Evolutionary conservation across 37 sponge, comb jelly and placozoan species (phyloP).

Genomic region (Agelas oroides): DNA sequence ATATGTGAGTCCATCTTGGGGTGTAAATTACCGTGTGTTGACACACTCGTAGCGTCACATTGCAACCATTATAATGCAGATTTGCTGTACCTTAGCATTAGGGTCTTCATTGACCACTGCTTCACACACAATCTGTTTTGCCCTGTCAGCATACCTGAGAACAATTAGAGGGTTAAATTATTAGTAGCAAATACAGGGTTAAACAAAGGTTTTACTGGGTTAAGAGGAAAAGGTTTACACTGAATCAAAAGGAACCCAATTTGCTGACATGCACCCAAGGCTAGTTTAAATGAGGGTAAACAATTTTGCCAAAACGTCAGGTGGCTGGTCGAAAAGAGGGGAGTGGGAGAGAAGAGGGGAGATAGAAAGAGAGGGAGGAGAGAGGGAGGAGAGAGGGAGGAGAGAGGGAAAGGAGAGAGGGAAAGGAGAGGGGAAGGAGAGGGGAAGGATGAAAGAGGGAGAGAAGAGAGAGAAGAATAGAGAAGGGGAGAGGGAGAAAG

Average conservation of each 20-base stretch:
- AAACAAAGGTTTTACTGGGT: too few relatives aligned
- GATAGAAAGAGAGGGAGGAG: background rate
- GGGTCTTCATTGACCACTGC: slow-evolving; percentile 98
- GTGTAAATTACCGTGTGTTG: too few relatives aligned
- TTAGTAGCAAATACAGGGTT: too few relatives aligned
- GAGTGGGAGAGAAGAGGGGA: slow-evolving; percentile 2
- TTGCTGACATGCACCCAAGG: too few relatives aligned
- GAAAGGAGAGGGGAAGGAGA: background rate
- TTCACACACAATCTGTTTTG: slow-evolving; percentile 96
- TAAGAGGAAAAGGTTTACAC: too few relatives aligned
- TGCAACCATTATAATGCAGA: too few relatives aligned
- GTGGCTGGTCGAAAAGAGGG: too few relatives aligned
- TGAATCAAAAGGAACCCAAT: too few relatives aligned
- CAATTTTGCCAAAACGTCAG: too few relatives aligned
- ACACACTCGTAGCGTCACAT: too few relatives aligned
- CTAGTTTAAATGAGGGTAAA: too few relatives aligned
- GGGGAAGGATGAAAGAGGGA: background rate
- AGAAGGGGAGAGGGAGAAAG: background rate
- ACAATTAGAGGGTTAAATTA: background rate
- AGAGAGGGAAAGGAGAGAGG: background rate
- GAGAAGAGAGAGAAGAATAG: slow-evolving; percentile 3
- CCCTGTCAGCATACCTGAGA: slow-evolving; percentile 91
- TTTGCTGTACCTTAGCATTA: slow-evolving; percentile 97
- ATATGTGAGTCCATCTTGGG: too few relatives aligned
- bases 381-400: background rate